phyloP scores from a whole-genome alignment of 2,113 vertebrate species.

The Hemiscyllium ocellatum region DNA sequence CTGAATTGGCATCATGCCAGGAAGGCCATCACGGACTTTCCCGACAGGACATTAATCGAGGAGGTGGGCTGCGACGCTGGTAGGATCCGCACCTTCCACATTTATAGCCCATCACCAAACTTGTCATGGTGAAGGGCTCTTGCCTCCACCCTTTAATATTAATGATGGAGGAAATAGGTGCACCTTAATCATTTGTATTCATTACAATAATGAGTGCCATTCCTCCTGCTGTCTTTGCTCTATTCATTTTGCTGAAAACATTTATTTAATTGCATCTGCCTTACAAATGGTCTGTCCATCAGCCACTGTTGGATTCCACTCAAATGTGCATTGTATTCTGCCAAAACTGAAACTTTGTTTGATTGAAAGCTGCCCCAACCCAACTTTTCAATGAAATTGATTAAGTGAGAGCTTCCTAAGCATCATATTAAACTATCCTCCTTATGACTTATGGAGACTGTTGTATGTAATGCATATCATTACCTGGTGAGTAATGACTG shows the following conservation, averaged over 20 bases:
- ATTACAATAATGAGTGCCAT: neutral
- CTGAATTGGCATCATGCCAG: too few relatives aligned
- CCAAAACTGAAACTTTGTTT: neutral
- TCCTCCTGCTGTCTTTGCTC: neutral
- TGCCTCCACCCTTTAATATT: neutral
- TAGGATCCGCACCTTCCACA: too few relatives aligned
- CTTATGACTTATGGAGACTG: neutral
- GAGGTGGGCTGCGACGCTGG: too few relatives aligned
- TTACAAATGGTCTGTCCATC: neutral
- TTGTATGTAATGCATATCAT: neutral
- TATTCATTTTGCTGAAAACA: neutral
- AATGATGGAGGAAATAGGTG: neutral
- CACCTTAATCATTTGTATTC: neutral
- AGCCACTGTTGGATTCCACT: neutral
- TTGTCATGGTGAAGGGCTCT: too few relatives aligned
- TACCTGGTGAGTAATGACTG: neutral
- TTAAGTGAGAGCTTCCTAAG: neutral
- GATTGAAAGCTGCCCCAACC: neutral
- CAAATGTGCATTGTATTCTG: neutral
- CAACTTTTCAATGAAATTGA: neutral
- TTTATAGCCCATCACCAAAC: too few relatives aligned
- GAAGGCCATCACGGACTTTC: too few relatives aligned
- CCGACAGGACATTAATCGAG: too few relatives aligned
- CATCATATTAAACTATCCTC: neutral
- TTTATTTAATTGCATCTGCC: constrained; percentile 6